A percentile compares a stretch with the other conserved stretches of the same genome.
Conservation (phyloP, 1,140 invertebrate genomes). For the Pseudomyrmex flavicornis region DNA sequence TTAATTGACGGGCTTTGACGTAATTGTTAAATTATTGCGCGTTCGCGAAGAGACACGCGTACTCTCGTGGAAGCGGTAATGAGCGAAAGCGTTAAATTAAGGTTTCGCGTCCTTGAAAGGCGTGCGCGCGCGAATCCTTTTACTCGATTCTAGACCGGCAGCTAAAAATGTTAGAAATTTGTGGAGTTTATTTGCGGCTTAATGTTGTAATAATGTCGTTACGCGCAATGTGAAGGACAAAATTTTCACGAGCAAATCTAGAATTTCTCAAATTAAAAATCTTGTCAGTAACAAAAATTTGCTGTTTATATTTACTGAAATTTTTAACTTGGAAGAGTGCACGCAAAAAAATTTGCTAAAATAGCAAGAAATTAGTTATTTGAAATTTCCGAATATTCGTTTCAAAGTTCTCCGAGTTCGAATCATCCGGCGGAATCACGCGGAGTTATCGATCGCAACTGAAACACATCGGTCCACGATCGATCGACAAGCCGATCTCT, state of each 20-base stretch:
- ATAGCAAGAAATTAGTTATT: neutral
- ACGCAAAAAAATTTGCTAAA: neutral
- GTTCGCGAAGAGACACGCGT: neutral
- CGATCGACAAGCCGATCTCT: neutral
- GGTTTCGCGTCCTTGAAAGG: conserved; percentile 1
- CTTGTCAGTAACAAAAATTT: no score
- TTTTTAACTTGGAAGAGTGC: no score
- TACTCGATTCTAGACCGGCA: neutral
- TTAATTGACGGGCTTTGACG: neutral
- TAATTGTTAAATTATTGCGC: conserved; percentile 15
- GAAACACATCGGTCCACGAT: neutral
- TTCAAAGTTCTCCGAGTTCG: conserved; percentile 4
- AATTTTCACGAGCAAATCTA: no score
- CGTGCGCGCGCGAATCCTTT: neutral
- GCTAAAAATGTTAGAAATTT: neutral
- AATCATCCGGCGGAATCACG: conserved; percentile 14
- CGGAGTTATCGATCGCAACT: conserved; percentile 17
- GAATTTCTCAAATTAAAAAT: no score
- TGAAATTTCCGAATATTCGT: neutral
- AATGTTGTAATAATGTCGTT: no score
- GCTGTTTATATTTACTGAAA: no score
- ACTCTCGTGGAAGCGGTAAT: conserved; percentile 2
- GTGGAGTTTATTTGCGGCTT: neutral
- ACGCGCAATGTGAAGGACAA: no score
- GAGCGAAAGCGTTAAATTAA: conserved; percentile 39